Evolutionary conservation across 2,888 invertebrate genomes (phyloP), one percentile per base, ranked within the genome.

Genomic region (Chalcis sispes): DNA sequence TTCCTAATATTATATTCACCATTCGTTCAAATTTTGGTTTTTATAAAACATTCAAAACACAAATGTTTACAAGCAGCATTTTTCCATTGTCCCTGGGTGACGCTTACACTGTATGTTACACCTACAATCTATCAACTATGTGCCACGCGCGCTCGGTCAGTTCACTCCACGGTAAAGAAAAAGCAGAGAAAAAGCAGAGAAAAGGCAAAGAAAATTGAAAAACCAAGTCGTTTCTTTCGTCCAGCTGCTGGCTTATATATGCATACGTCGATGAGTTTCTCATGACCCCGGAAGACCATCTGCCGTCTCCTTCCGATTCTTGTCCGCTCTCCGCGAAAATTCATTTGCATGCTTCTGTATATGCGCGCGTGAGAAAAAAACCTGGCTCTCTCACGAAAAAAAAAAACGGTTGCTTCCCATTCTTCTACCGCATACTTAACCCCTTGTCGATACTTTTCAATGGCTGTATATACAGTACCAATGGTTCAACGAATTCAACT

Each of bases 251-350:
- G 50, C 3, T 32, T 32, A n/a, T 29, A 13, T 29, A n/a, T 29
- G 32, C 36, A 25, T 20, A 1, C 15, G 20, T 20, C n/a, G 48
- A 32, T 32, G n/a, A n/a, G 18, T 48, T 65, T 75, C 75, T 72
- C 75, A 62, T 72, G 72, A 72, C 13, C 67, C 76, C 76, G 72
- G 76, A 76, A 76, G 76, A 66, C 32, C 76, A 76, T 72, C 76
- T 76, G 76, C 61, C 23, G 32, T 32, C 54, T 56, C 46, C 23
- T 23, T 27, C 48, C 23, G 27, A 20, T 52, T 70, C 25, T 50
- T n/a, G n/a, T n/a, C n/a, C n/a, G n/a, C n/a, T n/a, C 59, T 13
- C 27, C 64, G 76, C 76, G 64, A 72, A 75, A 56, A 69, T 62
- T 62, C 72, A 72, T 69, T 72, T 72, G 72, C 76, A 59, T 66